Base-by-base conservation (phyloP, 2,797 vertebrate species). In the Morelia viridis region DNA sequence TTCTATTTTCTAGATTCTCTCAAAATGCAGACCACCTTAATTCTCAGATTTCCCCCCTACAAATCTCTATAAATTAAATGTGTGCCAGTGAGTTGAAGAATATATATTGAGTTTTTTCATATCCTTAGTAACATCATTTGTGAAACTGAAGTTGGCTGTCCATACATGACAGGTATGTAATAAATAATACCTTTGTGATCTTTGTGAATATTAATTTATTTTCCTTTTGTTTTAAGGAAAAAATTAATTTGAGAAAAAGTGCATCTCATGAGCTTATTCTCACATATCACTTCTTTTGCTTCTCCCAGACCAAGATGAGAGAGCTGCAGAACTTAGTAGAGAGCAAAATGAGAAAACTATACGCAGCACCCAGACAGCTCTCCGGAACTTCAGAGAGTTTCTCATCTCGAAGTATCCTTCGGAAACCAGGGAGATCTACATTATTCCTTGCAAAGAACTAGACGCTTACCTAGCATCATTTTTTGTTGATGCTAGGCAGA, bases 271-370 rank as follows among this genome's bases (percentile, higher is more conserved):
- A 97, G 97, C 97, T 98, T 58, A 98, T 97, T 93, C 96, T 97
- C 96, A 94, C 97, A 95, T 94, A 92, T 94, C 76, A 94, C 7
- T 89, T 56, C 50, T 94, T 94, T 91, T 96, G 85, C 85, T 26
- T 93, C 5, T 97, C 97, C 89, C 96, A 98, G 98, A 98, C 91
- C 97, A 98, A 96, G 98, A 98, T 95, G 98, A 98, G 93, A 96
- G 97, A 96, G 97, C 97, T 0, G 98, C 97, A 8, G 98, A 98
- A 95, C 97, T 98, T 92, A 98, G 97, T 96, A 97, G 98, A 84
- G 98, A 98, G 95, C 98, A 98, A 97, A 98, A 98, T 0, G 98
- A 98, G 96, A 98, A 98, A 96, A 98, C 98, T 76, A 98, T 98
- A 95, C 97, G 98, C 88, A 98, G 98, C 97, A 98, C 98, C 0